phyloP scores from a whole-genome alignment of 2,113 vertebrate species.

The Haemorhous mexicanus region DNA sequence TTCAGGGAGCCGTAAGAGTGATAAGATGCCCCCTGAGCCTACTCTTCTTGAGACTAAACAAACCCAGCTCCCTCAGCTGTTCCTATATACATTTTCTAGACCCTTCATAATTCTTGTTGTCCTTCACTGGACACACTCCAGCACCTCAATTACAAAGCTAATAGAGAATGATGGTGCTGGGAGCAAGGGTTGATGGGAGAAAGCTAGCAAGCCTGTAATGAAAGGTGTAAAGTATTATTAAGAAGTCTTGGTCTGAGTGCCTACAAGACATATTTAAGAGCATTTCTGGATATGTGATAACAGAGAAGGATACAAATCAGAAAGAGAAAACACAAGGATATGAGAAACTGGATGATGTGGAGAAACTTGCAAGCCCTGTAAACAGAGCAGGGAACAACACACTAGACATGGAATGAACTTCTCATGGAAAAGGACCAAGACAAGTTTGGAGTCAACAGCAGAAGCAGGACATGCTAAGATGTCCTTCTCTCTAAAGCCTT shows the following conservation, averaged over 20 bases:
- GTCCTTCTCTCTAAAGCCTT: background rate
- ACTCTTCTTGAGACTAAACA: background rate
- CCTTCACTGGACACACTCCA: background rate
- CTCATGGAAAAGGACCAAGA: fast-evolving
- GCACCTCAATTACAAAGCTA: background rate
- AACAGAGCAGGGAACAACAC: background rate
- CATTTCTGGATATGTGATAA: background rate
- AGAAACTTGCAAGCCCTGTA: background rate
- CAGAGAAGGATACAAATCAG: fast-evolving
- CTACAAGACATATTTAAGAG: background rate
- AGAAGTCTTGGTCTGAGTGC: background rate
- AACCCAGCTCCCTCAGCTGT: background rate
- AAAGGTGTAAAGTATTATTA: background rate
- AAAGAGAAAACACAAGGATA: background rate
- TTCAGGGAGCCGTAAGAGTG: background rate
- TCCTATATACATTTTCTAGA: background rate
- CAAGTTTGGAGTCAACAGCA: background rate
- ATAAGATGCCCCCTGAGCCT: background rate
- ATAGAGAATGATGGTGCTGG: background rate
- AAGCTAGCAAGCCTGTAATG: background rate
- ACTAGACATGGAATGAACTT: background rate
- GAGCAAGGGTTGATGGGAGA: background rate
- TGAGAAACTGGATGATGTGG: background rate
- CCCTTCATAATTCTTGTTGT: background rate
- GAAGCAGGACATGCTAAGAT: background rate